Evolutionary conservation across 1,140 invertebrate species (phyloP).

Genomic region (Colletes latitarsis): DNA sequence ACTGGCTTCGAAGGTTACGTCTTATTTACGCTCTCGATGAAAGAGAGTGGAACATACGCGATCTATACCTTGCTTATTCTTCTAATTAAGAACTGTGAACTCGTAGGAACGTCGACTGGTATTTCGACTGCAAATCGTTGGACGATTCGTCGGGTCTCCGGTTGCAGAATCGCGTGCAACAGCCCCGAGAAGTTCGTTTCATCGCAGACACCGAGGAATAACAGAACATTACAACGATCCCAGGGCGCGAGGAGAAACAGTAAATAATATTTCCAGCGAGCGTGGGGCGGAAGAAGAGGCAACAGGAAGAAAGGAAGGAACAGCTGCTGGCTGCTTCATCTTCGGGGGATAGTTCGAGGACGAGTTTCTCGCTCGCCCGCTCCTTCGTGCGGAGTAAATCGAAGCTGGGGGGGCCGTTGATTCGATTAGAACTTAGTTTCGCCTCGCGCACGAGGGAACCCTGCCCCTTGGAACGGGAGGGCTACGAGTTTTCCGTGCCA

Average conservation of each 20-base stretch:
- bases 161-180: not conserved
- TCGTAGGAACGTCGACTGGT: no score
- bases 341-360: slow-evolving; percentile 50
- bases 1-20: not conserved
- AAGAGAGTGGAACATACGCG: not conserved
- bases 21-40: not conserved
- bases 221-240: not conserved
- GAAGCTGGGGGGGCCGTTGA: slow-evolving; percentile 61
- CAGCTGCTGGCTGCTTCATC: slow-evolving; percentile 46
- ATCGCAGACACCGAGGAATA: not conserved
- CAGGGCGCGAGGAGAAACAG: not conserved
- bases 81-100: no score
- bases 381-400: slow-evolving; percentile 54
- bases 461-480: slow-evolving; percentile 24
- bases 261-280: slow-evolving; percentile 57
- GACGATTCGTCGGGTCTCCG: no score
- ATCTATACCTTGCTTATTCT: no score
- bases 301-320: slow-evolving; percentile 25
- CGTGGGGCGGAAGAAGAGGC: not conserved
- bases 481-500: slow-evolving; percentile 46
- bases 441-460: slow-evolving; percentile 59
- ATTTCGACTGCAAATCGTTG: no score
- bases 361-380: slow-evolving; percentile 47
- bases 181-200: not conserved
- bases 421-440: slow-evolving; percentile 71